phyloP scores from a whole-genome alignment of 2,113 vertebrate genomes.

The Delphinapterus leucas region DNA sequence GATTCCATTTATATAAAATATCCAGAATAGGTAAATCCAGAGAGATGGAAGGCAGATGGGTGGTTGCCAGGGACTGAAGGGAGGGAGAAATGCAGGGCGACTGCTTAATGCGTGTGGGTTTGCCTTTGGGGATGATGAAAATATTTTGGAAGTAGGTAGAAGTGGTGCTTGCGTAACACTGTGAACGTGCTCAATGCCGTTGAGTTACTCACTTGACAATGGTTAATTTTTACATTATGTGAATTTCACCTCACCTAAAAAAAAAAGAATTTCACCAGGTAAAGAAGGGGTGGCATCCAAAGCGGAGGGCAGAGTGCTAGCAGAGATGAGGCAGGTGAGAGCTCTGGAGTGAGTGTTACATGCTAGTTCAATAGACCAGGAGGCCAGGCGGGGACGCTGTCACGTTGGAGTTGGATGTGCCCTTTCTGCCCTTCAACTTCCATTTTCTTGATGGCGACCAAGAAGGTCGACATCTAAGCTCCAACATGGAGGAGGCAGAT shows the following conservation, averaged over 20 bases:
- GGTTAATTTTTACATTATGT: neutral
- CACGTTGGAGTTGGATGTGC: rapidly evolving
- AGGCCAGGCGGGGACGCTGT: too few species aligned
- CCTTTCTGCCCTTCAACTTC: neutral
- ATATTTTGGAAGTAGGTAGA: neutral
- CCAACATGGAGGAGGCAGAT: neutral
- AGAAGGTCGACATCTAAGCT: neutral
- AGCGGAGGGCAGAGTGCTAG: neutral
- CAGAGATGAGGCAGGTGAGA: rapidly evolving
- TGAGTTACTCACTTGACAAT: neutral
- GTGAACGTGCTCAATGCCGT: neutral
- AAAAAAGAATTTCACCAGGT: too few species aligned
- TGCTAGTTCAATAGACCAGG: rapidly evolving
- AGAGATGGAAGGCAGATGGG: neutral
- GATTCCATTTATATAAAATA: neutral
- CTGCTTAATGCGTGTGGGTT: too few species aligned
- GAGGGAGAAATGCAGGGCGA: too few species aligned
- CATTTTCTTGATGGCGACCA: neutral
- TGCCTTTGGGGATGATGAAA: neutral
- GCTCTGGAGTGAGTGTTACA: neutral
- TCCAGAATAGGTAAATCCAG: neutral
- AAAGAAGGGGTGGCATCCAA: neutral
- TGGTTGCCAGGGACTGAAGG: neutral
- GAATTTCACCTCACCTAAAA: neutral
- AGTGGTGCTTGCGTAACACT: too few species aligned